Conservation (phyloP, 2,888 invertebrate species). For the Melolontha melolontha region DNA sequence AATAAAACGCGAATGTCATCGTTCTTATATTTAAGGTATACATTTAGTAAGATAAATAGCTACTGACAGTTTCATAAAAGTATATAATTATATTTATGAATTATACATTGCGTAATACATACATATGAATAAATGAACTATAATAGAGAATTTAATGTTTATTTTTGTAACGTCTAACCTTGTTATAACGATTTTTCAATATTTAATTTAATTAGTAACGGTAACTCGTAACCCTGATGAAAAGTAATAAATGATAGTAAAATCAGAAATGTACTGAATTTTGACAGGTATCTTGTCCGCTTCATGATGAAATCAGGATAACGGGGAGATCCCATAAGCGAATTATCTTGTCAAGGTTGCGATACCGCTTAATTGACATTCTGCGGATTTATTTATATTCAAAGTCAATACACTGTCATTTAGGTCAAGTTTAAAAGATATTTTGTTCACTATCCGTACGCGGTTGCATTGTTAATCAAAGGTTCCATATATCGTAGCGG, state of each 20-base stretch:
- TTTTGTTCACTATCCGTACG: constrained; percentile 21
- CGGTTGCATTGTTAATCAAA: constrained; percentile 17
- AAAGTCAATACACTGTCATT: constrained; percentile 47
- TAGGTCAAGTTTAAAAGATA: constrained; percentile 52
- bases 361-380: constrained; percentile 46
- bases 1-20: too few species aligned
- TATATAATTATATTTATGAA: too few species aligned
- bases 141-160: too few species aligned
- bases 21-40: too few species aligned
- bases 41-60: too few species aligned
- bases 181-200: constrained; percentile 12
- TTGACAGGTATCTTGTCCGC: constrained; percentile 10
- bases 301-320: constrained; percentile 15
- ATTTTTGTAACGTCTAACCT: constrained; percentile 5
- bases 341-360: constrained; percentile 28
- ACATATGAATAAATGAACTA: too few species aligned
- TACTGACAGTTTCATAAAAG: too few species aligned
- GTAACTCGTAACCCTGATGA: constrained; percentile 19
- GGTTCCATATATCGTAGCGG: not conserved
- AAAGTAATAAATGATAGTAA: constrained; percentile 8
- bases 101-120: too few species aligned
- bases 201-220: constrained; percentile 18
- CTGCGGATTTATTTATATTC: constrained; percentile 47
- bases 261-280: constrained; percentile 10
- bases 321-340: constrained; percentile 14